Base-by-base conservation (phyloP, 2,888 invertebrate genomes). In the Apotomis capreana region DNA sequence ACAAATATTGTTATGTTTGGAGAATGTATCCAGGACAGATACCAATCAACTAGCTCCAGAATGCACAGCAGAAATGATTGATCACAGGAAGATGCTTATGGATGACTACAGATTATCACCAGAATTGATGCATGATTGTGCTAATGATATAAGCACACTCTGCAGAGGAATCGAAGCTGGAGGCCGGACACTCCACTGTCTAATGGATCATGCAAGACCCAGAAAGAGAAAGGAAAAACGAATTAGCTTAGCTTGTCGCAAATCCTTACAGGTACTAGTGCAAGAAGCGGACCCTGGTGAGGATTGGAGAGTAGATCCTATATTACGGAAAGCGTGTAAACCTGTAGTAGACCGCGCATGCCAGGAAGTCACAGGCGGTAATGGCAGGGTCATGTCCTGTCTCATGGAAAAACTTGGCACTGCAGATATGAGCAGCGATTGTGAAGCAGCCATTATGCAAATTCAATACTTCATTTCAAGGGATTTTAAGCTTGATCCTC, bases 381-480 rank as follows among this genome's bases (percentile, higher is more conserved):
- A 97, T 86, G 96, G 96, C 0, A 94, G 96, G 82, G 96, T 99
- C 0, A 96, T 99, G 94, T 96, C 96, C 26, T 99, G 99, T 84
- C 94, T 99, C 49, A 97, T 99, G 97, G 97, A 98, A 80, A 97
- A 98, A 84, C 94, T 99, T 63, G 97, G 97, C 54, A 96, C 96
- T 1, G 95, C 95, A 70, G 93, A 95, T 57, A 99, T 99, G 98
- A 96, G 95, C 0, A 95, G 95, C 73, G 96, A 96, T 13, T 99
- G 99, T 93, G 98, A 98, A 92, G 95, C 96, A 76, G 97, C 98
- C 8, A 93, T 99, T 58, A 94, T 99, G 73, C 98, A 99, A 89
- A 98, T 99, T 81, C 99, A 99, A 85, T 99, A 99, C 89, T 99
- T 99, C 89, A 95, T 99, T 75, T 97, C 98, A 0, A 95, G 99